These are phyloP conservation scores for Drosophila emarginata DNA, from an alignment of 2,888 invertebrate genomes.

Conservation along the genomic window DNA sequence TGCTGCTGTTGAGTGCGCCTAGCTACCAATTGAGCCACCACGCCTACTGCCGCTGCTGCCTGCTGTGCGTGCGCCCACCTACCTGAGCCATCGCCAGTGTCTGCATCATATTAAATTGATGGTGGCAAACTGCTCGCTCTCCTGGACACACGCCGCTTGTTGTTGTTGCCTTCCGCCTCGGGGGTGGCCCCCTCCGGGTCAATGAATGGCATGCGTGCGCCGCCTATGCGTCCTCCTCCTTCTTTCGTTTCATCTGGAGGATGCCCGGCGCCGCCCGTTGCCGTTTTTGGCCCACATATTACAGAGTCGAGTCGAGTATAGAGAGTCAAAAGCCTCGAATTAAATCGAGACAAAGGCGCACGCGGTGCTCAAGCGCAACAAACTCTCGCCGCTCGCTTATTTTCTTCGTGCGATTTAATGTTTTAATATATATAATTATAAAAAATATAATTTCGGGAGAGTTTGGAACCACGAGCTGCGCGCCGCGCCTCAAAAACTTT, in stretches of 20 bases:
- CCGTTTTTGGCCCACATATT: slow-evolving; percentile 10
- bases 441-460: slow-evolving; percentile 52
- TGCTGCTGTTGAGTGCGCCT: slow-evolving; percentile 67
- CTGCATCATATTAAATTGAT: slow-evolving; percentile 31
- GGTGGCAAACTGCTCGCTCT: slow-evolving; percentile 56
- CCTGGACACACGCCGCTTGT: slow-evolving; percentile 71
- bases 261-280: slow-evolving; percentile 11
- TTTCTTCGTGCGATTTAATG: slow-evolving; percentile 61
- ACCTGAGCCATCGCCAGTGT: slow-evolving; percentile 48
- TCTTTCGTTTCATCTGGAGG: slow-evolving; percentile 7
- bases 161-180: slow-evolving; percentile 36
- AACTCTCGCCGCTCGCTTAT: slow-evolving; percentile 74
- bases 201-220: slow-evolving; percentile 7
- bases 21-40: slow-evolving; percentile 52
- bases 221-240: slow-evolving; percentile 10
- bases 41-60: slow-evolving; percentile 46
- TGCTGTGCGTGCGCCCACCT: slow-evolving; percentile 61
- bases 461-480: slow-evolving; percentile 75
- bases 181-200: slow-evolving; percentile 8
- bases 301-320: slow-evolving; percentile 1
- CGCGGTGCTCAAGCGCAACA: slow-evolving; percentile 68
- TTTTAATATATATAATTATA: slow-evolving; percentile 12
- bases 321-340: slow-evolving; percentile 13
- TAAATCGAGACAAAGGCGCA: slow-evolving; percentile 57
- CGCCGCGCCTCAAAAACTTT: slow-evolving; percentile 67